phyloP scores from a whole-genome alignment of 2,113 vertebrate genomes.

The Pongo abelii region DNA sequence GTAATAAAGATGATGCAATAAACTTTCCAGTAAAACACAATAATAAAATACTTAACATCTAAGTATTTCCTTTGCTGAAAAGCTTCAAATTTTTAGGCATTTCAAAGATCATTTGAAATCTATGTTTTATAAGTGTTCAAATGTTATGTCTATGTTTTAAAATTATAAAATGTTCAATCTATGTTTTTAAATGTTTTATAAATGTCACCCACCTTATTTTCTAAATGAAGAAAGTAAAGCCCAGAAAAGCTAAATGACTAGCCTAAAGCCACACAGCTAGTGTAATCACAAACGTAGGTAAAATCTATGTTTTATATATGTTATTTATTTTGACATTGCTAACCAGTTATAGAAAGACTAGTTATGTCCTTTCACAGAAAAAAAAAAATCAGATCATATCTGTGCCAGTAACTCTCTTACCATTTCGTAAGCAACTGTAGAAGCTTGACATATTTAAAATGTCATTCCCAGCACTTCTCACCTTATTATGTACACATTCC shows the following conservation, averaged over 20 bases:
- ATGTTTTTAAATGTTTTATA: not conserved
- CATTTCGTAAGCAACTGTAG: constrained; percentile 69
- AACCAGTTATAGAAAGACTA: not conserved
- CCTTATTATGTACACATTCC: constrained; percentile 76
- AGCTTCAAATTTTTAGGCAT: not conserved
- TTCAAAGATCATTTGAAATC: not conserved
- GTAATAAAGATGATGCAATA: not conserved
- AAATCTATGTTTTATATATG: not conserved
- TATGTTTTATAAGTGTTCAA: not conserved
- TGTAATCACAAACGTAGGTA: no score
- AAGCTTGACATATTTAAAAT: constrained; percentile 57
- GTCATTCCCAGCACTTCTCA: constrained; percentile 65
- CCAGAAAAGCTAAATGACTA: no score
- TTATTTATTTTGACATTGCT: constrained; percentile 14
- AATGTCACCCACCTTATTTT: no score
- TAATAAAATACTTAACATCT: not conserved
- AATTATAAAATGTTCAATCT: not conserved
- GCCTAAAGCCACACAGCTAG: no score
- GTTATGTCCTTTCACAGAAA: not conserved
- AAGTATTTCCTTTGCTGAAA: constrained; percentile 9
- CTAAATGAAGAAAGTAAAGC: no score
- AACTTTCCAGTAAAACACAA: not conserved
- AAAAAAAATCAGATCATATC: not conserved
- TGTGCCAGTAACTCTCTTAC: constrained; percentile 74
- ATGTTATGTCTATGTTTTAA: not conserved